Conservation (phyloP, 2,888 invertebrate genomes). For the Brachycybe producta region DNA sequence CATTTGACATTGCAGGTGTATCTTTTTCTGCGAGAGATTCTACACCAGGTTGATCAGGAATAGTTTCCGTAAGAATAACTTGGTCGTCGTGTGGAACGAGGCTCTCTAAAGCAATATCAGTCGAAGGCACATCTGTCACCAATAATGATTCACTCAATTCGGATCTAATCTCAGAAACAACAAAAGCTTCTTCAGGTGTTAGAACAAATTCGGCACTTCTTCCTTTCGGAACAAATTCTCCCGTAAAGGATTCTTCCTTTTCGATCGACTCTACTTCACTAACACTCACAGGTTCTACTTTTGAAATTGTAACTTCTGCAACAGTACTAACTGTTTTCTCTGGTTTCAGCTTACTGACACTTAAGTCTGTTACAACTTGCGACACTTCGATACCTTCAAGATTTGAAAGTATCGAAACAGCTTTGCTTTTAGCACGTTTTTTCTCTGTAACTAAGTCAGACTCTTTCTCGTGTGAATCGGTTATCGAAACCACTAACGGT, state of each 20-base stretch:
- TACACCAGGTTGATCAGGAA: not conserved
- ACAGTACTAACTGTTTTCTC: not conserved
- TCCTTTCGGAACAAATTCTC: conserved; percentile 1
- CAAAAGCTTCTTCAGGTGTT: conserved; percentile 3
- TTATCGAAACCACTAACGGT: conserved; percentile 14
- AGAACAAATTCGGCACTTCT: conserved; percentile 3
- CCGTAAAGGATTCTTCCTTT: conserved; percentile 11
- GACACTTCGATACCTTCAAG: conserved; percentile 3
- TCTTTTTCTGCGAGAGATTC: conserved; percentile 3
- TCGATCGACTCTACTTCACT: conserved; percentile 8
- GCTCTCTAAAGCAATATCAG: not conserved
- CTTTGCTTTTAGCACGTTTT: not conserved
- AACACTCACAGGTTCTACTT: conserved; percentile 3
- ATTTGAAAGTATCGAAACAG: not conserved
- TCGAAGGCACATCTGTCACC: not conserved
- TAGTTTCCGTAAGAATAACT: not conserved
- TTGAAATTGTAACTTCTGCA: conserved; percentile 3
- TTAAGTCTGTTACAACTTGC: not conserved
- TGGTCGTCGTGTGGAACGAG: conserved; percentile 1
- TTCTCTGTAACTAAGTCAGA: conserved; percentile 2
- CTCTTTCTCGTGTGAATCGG: conserved; percentile 17
- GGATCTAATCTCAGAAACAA: not conserved
- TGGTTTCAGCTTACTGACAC: not conserved
- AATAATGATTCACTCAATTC: conserved; percentile 9
- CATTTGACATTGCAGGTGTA: not conserved